Evolutionary conservation across 2,113 vertebrate genomes (phyloP).

Genomic region (Chaetodon trifascialis): DNA sequence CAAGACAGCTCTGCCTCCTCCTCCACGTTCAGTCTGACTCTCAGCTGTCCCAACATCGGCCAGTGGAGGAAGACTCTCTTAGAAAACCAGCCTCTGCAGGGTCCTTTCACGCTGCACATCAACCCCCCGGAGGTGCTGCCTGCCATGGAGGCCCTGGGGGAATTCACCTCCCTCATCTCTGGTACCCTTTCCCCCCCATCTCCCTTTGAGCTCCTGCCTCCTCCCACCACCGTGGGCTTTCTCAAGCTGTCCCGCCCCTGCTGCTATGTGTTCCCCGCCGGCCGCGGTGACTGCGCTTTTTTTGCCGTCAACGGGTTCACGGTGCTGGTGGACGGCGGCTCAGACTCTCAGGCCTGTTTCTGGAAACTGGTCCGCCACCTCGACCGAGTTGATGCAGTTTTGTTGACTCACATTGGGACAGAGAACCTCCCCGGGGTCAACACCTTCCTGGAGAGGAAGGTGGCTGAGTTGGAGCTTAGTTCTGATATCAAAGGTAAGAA

Average conservation of each 20-base stretch:
- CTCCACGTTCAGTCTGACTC: constrained; percentile 85
- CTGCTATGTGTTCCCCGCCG: constrained; percentile 97
- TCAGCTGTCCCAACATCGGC: constrained; percentile 89
- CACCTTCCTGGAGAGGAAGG: constrained; percentile 92
- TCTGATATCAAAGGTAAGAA: constrained; percentile 70
- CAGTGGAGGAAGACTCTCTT: constrained; percentile 86
- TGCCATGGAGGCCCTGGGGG: constrained; percentile 90
- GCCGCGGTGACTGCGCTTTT: constrained; percentile 93
- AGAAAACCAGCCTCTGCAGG: constrained; percentile 83
- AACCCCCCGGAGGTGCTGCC: constrained; percentile 87
- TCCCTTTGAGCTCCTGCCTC: constrained; percentile 93
- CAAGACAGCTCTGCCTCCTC: constrained; percentile 44
- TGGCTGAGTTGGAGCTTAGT: constrained; percentile 86
- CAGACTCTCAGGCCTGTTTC: constrained; percentile 92
- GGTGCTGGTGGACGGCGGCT: constrained; percentile 92
- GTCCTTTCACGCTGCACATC: constrained; percentile 86
- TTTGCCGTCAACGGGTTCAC: constrained; percentile 97
- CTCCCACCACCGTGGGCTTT: constrained; percentile 92
- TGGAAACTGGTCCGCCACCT: constrained; percentile 98
- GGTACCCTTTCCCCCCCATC: constrained; percentile 88
- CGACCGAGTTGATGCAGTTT: constrained; percentile 93
- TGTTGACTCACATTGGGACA: constrained; percentile 90
- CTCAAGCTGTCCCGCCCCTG: constrained; percentile 95
- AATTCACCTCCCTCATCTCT: constrained; percentile 91
- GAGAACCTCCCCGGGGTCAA: constrained; percentile 94